These are phyloP conservation scores for Hyalella azteca DNA, from an alignment of 2,888 invertebrate species.

Conservation along the genomic window DNA sequence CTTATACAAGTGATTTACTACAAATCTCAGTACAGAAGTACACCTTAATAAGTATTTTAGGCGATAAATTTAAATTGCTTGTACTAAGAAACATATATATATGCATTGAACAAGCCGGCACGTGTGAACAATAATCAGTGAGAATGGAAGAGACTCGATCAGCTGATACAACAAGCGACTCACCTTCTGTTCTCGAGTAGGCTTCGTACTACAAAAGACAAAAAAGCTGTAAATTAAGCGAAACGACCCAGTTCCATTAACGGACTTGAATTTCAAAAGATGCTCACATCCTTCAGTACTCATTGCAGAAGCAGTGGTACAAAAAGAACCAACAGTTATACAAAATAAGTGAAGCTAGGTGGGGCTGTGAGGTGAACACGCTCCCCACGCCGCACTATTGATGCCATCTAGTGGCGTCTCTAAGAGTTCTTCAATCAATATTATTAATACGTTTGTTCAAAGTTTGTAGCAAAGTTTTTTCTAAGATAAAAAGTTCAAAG, in stretches of 20 bases:
- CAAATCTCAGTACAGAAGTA: too few relatives aligned
- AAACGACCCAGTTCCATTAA: slow-evolving; percentile 57
- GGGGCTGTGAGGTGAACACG: slow-evolving; percentile 20
- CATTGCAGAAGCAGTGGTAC: slow-evolving; percentile 43
- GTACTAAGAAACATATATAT: background rate
- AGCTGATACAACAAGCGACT: slow-evolving; percentile 56
- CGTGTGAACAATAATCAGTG: slow-evolving; percentile 29
- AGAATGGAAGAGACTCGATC: slow-evolving; percentile 46
- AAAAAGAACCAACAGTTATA: slow-evolving; percentile 6
- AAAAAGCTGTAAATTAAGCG: slow-evolving; percentile 55
- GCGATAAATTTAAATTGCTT: background rate
- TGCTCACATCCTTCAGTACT: slow-evolving; percentile 58
- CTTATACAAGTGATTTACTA: background rate
- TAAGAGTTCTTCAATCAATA: slow-evolving; percentile 17
- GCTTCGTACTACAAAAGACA: slow-evolving; percentile 57
- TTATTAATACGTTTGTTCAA: slow-evolving; percentile 7
- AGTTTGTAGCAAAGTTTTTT: too few relatives aligned
- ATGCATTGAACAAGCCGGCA: background rate
- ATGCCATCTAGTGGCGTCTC: slow-evolving; percentile 29
- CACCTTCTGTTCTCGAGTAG: slow-evolving; percentile 57
- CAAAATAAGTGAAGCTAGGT: slow-evolving; percentile 12
- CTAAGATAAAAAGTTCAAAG: too few relatives aligned
- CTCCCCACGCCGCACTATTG: slow-evolving; percentile 31
- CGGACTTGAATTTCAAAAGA: slow-evolving; percentile 56
- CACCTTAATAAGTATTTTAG: background rate